Conservation (phyloP, 2,888 invertebrate species). For the Noctua pronuba region DNA sequence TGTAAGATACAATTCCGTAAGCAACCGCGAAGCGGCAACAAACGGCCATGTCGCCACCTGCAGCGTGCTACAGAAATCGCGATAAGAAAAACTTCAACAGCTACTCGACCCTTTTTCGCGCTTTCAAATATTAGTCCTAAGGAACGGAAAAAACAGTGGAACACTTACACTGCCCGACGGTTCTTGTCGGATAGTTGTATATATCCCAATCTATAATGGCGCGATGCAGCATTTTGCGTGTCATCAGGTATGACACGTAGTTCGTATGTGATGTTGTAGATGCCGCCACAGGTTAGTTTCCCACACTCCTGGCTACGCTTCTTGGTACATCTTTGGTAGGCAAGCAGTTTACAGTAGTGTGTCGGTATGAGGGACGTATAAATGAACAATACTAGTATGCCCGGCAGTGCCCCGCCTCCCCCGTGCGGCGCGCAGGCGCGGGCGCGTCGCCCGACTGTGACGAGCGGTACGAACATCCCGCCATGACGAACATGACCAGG, state of each 20-base stretch:
- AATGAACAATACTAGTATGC: background rate
- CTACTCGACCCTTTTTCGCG: background rate
- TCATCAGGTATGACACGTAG: no score
- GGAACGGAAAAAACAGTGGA: no score
- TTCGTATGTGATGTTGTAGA: background rate
- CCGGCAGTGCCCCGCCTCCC: slow-evolving; percentile 71
- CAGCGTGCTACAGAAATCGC: background rate
- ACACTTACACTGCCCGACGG: no score
- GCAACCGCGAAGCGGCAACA: background rate
- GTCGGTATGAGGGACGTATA: background rate
- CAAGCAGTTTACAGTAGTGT: background rate
- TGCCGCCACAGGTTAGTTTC: background rate
- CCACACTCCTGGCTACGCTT: background rate
- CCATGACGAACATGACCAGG: slow-evolving; percentile 86
- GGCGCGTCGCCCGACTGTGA: slow-evolving; percentile 78
- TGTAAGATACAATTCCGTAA: background rate
- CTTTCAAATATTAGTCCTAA: background rate
- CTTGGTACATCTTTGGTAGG: background rate
- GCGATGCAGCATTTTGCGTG: no score
- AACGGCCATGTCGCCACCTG: background rate
- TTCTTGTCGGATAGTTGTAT: no score
- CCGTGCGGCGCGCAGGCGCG: slow-evolving; percentile 64
- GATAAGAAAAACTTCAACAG: background rate
- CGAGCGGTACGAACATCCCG: slow-evolving; percentile 82
- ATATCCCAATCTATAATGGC: no score